Percentiles rank a stretch among this genome's conserved stretches.
These are phyloP conservation scores for Dolichopus griseipennis DNA, from an alignment of 2,888 invertebrate genomes.

Conservation along the genomic window DNA sequence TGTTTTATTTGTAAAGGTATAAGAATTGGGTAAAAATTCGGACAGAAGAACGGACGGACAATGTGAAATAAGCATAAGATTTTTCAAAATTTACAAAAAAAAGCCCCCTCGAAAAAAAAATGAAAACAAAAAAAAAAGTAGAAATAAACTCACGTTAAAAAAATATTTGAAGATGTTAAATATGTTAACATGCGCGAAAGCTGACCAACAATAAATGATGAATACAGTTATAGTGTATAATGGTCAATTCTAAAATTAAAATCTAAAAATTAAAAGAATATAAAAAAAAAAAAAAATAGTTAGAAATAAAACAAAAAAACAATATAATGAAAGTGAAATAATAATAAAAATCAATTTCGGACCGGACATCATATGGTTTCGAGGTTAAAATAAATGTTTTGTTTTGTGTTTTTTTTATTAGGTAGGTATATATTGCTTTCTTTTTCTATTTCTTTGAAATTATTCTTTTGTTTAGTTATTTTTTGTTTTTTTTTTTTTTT, in stretches of 20 bases:
- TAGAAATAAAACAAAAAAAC: neutral
- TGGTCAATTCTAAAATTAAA: neutral
- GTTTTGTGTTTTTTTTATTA: too few species aligned
- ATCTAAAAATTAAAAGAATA: neutral
- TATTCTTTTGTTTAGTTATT: too few species aligned
- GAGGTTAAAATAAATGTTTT: neutral
- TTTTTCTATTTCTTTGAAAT: too few species aligned
- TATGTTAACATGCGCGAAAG: neutral
- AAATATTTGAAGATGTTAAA: neutral
- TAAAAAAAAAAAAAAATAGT: too few species aligned
- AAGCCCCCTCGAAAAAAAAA: neutral
- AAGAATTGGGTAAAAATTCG: too few species aligned
- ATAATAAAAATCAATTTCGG: constrained; percentile 5
- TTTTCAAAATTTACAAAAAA: too few species aligned
- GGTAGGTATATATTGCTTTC: too few species aligned
- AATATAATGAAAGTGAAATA: neutral
- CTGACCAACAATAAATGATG: neutral
- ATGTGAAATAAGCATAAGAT: too few species aligned
- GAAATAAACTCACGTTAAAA: too few species aligned
- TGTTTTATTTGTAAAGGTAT: too few species aligned
- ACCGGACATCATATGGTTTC: neutral
- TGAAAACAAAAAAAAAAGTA: neutral
- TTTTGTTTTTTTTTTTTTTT: too few species aligned
- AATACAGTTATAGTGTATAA: neutral
- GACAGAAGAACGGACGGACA: too few species aligned